Percentiles rank a stretch among this genome's conserved stretches.
Evolutionary conservation across 2,888 invertebrate genomes (phyloP).

Genomic region (Zonitis immaculata): DNA sequence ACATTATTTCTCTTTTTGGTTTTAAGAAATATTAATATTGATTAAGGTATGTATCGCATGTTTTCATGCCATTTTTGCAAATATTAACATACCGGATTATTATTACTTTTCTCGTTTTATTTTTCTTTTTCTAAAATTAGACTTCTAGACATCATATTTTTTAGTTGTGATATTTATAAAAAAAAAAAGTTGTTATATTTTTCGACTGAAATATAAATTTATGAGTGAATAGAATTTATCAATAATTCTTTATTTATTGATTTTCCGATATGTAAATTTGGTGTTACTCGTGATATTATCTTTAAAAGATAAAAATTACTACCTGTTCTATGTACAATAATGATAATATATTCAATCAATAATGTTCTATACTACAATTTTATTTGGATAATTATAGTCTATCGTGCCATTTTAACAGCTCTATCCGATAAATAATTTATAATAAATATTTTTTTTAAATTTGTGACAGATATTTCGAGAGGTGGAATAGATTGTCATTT

Average conservation of each 20-base stretch:
- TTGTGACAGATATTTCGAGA: not conserved
- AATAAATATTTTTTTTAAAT: not conserved
- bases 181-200: not conserved
- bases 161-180: not conserved
- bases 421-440: not conserved
- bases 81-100: not conserved
- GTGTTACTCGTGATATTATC: slow-evolving; percentile 5
- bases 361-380: slow-evolving; percentile 5
- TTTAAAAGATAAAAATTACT: slow-evolving; percentile 12
- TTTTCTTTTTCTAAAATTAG: too few relatives aligned
- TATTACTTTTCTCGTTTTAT: too few relatives aligned
- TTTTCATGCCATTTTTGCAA: slow-evolving; percentile 2
- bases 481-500: not conserved
- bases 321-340: slow-evolving; percentile 3
- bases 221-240: not conserved
- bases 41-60: slow-evolving; percentile 12
- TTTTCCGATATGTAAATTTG: not conserved
- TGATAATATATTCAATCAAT: slow-evolving; percentile 11
- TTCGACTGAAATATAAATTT: not conserved
- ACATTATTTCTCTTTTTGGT: slow-evolving; percentile 2
- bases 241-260: slow-evolving; percentile 6
- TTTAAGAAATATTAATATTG: slow-evolving; percentile 3
- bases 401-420: not conserved
- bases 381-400: slow-evolving; percentile 2
- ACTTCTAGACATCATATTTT: too few relatives aligned